Conservation (phyloP, 1,140 invertebrate genomes). For the Caenorhabditis latens region DNA sequence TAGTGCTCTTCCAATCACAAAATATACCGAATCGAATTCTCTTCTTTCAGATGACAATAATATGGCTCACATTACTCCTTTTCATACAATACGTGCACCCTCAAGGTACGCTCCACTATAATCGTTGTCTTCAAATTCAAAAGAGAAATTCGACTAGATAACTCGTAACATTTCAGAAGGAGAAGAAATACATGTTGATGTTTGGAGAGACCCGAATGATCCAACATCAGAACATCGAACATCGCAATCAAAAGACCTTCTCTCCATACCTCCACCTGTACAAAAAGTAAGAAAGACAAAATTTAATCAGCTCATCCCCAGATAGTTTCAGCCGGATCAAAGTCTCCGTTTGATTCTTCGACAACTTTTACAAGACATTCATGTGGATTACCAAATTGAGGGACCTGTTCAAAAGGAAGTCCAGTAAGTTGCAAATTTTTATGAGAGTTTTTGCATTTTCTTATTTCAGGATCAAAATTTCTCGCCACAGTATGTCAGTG, state of each 20-base stretch:
- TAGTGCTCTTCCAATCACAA: background rate
- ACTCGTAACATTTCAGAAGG: background rate
- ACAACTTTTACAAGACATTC: slow-evolving; percentile 13
- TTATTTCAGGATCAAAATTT: slow-evolving; percentile 13
- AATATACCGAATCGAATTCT: background rate
- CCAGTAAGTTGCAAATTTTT: background rate
- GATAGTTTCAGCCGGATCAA: slow-evolving; percentile 24
- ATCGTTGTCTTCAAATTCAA: background rate
- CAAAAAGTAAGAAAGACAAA: background rate
- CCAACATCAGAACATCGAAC: background rate
- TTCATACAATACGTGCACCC: background rate
- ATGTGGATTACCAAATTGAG: slow-evolving; percentile 13
- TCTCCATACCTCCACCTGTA: background rate
- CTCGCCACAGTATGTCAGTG: slow-evolving; percentile 18
- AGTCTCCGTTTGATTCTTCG: slow-evolving; percentile 43
- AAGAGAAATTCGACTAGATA: background rate
- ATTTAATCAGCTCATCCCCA: background rate
- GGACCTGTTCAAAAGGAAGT: slow-evolving; percentile 16
- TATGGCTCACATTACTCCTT: background rate
- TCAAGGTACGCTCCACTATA: background rate
- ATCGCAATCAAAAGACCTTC: background rate
- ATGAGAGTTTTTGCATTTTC: background rate
- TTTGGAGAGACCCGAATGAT: slow-evolving; percentile 33
- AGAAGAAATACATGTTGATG: background rate
- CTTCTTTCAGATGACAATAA: slow-evolving; percentile 36